Evolutionary conservation across 2,113 vertebrate genomes (phyloP), one percentile per base, ranked within the genome.

Genomic region (Budorcas taxicolor): DNA sequence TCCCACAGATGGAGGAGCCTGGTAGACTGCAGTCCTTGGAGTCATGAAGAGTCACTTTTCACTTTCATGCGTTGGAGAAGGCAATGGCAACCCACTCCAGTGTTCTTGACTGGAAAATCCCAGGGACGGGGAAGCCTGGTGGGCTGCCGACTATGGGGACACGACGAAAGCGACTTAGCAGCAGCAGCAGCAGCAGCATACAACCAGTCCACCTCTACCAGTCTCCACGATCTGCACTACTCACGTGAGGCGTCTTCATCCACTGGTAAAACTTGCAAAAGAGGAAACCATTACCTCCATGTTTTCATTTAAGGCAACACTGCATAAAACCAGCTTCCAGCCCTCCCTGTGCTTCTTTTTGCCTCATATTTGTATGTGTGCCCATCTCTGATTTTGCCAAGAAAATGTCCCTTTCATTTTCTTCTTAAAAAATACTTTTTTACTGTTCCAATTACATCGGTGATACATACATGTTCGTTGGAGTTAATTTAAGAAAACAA

Each of bases 401-500:
- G 33, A 7, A 81, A 78, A 71, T 55, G 5, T 57, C 29, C 55
- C 67, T 40, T 80, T 89, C 29, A 1, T n/a, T 89, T 95, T 87
- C 76, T 60, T 96, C 62, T 53, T 96, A 50, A 86, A 94, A 94
- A 81, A 55, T 10, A 50, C 43, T 17, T 60, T 50, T 85, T 87
- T 86, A 6, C 16, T 52, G 92, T 96, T 87, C 74, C 29, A 7
- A 52, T 91, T 86, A 82, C 23, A 76, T 74, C 71, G 95, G n/a
- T 33, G 82, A 67, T 45, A 87, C 19, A 52, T 47, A 86, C 53
- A 87, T 57, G 16, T 31, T 94, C 17, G 2, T 19, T 87, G 9
- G 82, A 50, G 10, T 47, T 55, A 47, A 92, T 27, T 78, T 82
- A 94, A 40, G 50, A 96, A 96, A 94, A 82, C 71, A 53, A 27